Evolutionary conservation across 1,140 invertebrate genomes (phyloP), one percentile per base, ranked within the genome.

Genomic region (Pseudomyrmex sp.): DNA sequence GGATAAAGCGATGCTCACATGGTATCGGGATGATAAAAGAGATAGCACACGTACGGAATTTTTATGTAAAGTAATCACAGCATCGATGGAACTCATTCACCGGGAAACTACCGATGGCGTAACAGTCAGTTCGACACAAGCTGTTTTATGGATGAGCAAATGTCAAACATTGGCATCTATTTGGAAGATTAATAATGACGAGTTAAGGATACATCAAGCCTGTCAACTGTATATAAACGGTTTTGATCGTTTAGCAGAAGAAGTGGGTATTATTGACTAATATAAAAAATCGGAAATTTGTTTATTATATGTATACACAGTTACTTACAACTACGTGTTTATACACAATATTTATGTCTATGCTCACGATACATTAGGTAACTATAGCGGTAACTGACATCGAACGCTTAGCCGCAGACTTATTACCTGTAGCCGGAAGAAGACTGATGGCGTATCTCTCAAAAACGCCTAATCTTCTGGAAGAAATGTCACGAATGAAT

Each of bases 131-230:
- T 95, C 95, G 59, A 93, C 93, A 2, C 95, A 97, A 84, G 96
- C 96, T 83, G 90, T 95, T 26, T 87, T 92, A 8, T 97, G 97
- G 96, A 97, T 97, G 94, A 93, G 96, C 89, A 96, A 96, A 89
- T 96, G 97, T 82, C 94, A 96, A 61, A 95, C 95, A 20, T 92
- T 99, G 26, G 97, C 97, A 0, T 95, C 96, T 58, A 96, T 97
- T 68, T 99, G 98, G 98, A 96, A 96, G 79, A 93, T 98, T 48
- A 96, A 98, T 91, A 95, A 95, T 20, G 97, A 98, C 89, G 95
- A 96, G 85, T 93, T 99, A 52, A 95, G 96, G 86, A 95, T 96
- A 87, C 96, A 97, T 93, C 96, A 98, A 95, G 95, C 97, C 62
- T 96, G 96, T 88, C 96, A 97, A 89, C 94, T 98, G 15, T 98